Base-by-base conservation (phyloP, 1,140 invertebrate species). In the Brachionus paranguensis region DNA sequence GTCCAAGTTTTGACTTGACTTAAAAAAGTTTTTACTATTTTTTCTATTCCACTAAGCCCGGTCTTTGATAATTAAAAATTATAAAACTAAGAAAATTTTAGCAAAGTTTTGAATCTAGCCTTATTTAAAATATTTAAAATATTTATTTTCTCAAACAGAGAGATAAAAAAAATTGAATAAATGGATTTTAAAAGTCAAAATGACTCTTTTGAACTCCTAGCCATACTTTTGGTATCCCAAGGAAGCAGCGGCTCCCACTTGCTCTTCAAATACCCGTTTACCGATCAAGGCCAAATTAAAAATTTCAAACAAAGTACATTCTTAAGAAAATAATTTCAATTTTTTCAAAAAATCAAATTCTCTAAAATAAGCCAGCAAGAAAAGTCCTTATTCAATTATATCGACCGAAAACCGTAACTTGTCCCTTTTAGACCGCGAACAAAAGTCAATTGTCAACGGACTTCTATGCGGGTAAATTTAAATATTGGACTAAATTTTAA, bases 181-280 rank as follows among this genome's bases (percentile, higher is more conserved):
- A 76, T 76, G 72, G 72, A 76, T 47, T 24, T 74, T 3, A 68
- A 33, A 68, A 68, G 17, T 50, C 72, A 47, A 50, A 76, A 29
- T 50, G 72, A 76, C 50, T 50, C 41, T 11, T 81, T 81, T 68
- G 78, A 81, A 64, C 24, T 81, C 3, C 27, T 81, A 33, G 53
- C 37, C 14, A 81, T 81, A 20, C 17, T 81, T 17, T 20, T 81
- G 14, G 78, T 81, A 8, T 81, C 64, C 3, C 78, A 81, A 20
- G 78, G 64, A 27, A 81, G 78, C 43, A 41, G 41, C 4, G 78
- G 64, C 7, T 64, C 78, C 8, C 78, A 81, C 37, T 47, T 81
- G 20, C 27, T 81, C 14, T 81, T 81, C 43, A 24, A 81, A 45
- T 81, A 81, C 53, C 78, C 78, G 17, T 81, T 81, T 29, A 41